A percentile compares a stretch with the other conserved stretches of the same genome.
Conservation (phyloP, 2,888 invertebrate genomes). For the Ceraclea dissimilis region DNA sequence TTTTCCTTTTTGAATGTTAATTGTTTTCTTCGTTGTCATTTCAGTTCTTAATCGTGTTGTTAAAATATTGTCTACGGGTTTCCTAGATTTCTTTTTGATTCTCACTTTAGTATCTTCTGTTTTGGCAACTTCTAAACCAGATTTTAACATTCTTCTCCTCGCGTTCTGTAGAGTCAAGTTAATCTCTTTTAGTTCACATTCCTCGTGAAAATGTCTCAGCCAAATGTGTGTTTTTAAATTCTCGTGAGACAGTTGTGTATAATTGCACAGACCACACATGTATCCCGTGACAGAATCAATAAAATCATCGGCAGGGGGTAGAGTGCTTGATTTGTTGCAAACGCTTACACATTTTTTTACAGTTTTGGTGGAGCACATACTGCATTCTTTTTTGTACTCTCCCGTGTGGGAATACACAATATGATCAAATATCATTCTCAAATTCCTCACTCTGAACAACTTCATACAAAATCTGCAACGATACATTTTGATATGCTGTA, state of each 20-base stretch:
- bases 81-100: background rate
- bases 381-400: constrained; percentile 63
- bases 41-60: background rate
- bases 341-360: constrained; percentile 3
- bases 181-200: constrained; percentile 34
- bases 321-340: constrained; percentile 25
- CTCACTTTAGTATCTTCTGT: background rate
- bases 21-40: background rate
- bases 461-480: constrained; percentile 33
- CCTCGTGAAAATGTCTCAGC: constrained; percentile 44
- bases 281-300: constrained; percentile 47
- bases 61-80: background rate
- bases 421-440: constrained; percentile 57
- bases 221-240: constrained; percentile 58
- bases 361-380: constrained; percentile 40
- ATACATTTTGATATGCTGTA: constrained; percentile 26
- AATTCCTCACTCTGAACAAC: constrained; percentile 9
- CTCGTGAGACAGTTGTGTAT: constrained; percentile 55
- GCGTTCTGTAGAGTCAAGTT: constrained; percentile 11
- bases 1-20: background rate
- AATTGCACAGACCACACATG: constrained; percentile 67
- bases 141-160: constrained; percentile 4
- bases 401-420: constrained; percentile 67
- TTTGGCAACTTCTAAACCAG: constrained; percentile 1
- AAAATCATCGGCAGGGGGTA: constrained; percentile 40